Evolutionary conservation across 2,888 invertebrate genomes (phyloP).

Genomic region (Luperina nickerlii): DNA sequence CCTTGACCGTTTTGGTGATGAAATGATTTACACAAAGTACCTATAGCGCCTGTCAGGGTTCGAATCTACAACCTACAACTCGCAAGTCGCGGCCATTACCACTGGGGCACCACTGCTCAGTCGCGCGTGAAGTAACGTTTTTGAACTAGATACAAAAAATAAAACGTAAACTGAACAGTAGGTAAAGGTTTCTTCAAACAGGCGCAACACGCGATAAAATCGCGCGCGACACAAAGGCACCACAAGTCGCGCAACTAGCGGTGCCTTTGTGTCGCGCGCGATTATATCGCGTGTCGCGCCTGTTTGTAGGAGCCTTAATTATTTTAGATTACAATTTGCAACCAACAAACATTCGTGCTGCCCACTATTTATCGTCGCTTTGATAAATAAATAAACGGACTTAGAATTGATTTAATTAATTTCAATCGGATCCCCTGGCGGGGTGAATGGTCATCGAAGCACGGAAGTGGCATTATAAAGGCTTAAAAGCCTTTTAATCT

Average conservation of each 20-base stretch:
- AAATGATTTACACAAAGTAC: too few relatives aligned
- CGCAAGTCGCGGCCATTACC: too few relatives aligned
- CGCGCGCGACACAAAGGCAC: too few relatives aligned
- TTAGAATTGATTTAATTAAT: conserved; percentile 57
- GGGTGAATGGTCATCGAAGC: conserved; percentile 48
- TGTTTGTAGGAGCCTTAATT: background rate
- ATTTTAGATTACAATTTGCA: conserved; percentile 18
- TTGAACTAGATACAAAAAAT: background rate
- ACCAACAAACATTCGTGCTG: conserved; percentile 17
- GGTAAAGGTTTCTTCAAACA: too few relatives aligned
- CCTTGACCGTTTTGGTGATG: too few relatives aligned
- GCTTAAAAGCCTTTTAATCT: conserved; percentile 53
- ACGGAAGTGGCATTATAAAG: conserved; percentile 52
- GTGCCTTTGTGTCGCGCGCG: too few relatives aligned
- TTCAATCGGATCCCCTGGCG: conserved; percentile 9
- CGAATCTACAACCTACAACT: too few relatives aligned
- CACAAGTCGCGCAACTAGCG: too few relatives aligned
- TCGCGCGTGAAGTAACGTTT: background rate
- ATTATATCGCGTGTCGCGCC: too few relatives aligned
- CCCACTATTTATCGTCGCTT: conserved; percentile 31
- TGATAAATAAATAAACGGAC: conserved; percentile 48
- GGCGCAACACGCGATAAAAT: too few relatives aligned
- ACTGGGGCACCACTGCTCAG: too few relatives aligned
- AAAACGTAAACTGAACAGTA: conserved; percentile 5
- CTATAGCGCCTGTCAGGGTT: too few relatives aligned